A percentile compares a stretch with the other conserved stretches of the same genome.
Evolutionary conservation across 2,113 vertebrate genomes (phyloP).

Genomic region (Podarcis cretensis): DNA sequence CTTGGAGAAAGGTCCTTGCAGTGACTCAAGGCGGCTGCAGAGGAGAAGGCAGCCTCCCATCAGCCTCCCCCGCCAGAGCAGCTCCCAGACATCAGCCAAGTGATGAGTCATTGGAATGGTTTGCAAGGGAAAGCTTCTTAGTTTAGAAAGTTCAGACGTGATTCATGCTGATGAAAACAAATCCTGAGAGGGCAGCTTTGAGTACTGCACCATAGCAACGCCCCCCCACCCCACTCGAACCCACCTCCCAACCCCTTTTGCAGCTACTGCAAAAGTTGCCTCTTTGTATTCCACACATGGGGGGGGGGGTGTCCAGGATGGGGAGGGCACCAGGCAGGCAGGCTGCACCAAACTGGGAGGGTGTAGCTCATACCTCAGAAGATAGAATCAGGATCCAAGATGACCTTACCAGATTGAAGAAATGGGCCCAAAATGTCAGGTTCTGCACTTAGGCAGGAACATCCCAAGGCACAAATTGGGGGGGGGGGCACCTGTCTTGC

Average conservation of each 20-base stretch:
- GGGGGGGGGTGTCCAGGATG: neutral
- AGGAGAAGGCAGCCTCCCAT: no score
- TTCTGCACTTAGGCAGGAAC: no score
- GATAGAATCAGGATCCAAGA: no score
- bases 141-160: neutral
- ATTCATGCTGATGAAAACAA: neutral
- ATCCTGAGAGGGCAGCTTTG: neutral
- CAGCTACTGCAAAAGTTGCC: neutral
- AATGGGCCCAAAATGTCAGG: no score
- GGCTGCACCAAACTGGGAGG: neutral
- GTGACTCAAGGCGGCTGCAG: neutral
- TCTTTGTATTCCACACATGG: neutral
- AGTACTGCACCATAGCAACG: neutral
- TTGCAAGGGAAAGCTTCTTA: neutral
- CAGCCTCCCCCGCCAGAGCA: neutral
- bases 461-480: no score
- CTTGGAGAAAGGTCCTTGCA: neutral
- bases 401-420: no score
- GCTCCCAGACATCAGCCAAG: neutral
- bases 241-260: neutral
- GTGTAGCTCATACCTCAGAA: no score
- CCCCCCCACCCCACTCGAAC: neutral
- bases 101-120: slow-evolving; percentile 9
- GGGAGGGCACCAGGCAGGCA: neutral
- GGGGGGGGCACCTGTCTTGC: no score